Percentiles rank a stretch among this genome's conserved stretches.
These are phyloP conservation scores for Temnothorax longispinosus DNA, from an alignment of 1,140 invertebrate genomes.

Conservation along the genomic window DNA sequence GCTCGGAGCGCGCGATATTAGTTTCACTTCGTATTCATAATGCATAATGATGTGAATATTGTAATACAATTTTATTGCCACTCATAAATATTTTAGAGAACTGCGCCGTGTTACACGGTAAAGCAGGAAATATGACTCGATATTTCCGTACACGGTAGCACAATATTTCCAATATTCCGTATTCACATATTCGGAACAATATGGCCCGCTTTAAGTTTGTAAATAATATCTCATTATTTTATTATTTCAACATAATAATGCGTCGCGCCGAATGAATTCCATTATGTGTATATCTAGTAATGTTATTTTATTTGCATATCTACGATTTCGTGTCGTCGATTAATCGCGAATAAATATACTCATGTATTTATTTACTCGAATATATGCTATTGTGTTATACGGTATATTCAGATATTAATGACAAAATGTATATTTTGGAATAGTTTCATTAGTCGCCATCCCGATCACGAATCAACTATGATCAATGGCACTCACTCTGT, in stretches of 20 bases:
- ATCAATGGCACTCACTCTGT: background rate
- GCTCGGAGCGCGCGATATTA: background rate
- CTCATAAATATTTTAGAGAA: slow-evolving; percentile 46
- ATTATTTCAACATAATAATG: background rate
- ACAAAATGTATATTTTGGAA: background rate
- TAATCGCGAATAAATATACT: slow-evolving; percentile 21
- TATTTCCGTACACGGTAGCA: slow-evolving; percentile 14
- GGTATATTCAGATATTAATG: background rate
- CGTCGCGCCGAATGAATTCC: background rate
- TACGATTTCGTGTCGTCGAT: background rate
- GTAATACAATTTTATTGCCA: slow-evolving; percentile 35
- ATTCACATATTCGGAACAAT: background rate
- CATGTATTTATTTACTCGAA: background rate
- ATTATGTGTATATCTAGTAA: slow-evolving; percentile 9
- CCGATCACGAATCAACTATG: background rate
- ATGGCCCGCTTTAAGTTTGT: slow-evolving; percentile 4
- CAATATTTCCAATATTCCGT: slow-evolving; percentile 40
- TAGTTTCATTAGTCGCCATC: background rate
- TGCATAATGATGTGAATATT: slow-evolving; percentile 20
- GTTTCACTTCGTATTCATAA: background rate
- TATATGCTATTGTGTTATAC: background rate
- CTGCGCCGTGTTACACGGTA: too few relatives aligned
- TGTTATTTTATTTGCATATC: background rate
- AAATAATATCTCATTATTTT: slow-evolving; percentile 50
- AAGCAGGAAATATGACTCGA: slow-evolving; percentile 31